Evolutionary conservation across 2,113 vertebrate species (phyloP).

Genomic region (Nerophis lumbriciformis): DNA sequence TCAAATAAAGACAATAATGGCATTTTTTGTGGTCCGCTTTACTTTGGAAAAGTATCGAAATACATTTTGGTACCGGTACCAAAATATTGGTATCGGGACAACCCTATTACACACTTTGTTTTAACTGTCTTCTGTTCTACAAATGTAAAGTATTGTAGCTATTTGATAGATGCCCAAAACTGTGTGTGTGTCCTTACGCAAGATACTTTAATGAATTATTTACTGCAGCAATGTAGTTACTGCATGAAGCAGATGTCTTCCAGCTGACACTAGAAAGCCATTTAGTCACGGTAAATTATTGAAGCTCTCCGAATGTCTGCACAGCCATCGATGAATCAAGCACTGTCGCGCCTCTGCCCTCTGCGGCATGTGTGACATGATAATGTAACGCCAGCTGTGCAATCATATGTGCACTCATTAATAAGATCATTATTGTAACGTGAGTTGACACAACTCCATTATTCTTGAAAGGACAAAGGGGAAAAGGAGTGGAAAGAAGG

Average conservation of each 20-base stretch:
- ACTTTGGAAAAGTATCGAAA: no score
- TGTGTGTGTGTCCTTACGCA: background rate
- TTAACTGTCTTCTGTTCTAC: constrained; percentile 9
- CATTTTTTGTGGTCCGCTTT: no score
- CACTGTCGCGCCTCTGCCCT: constrained; percentile 44
- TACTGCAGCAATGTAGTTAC: background rate
- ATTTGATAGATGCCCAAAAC: constrained; percentile 12
- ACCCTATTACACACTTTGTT: constrained; percentile 17
- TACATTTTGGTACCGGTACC: no score
- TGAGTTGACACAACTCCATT: constrained; percentile 12
- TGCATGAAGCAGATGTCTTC: constrained; percentile 14
- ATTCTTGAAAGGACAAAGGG: constrained; percentile 17
- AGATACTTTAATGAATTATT: background rate
- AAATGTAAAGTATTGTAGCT: constrained; percentile 13
- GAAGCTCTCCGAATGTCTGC: constrained; percentile 25
- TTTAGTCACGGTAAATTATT: constrained; percentile 43
- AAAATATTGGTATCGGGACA: no score
- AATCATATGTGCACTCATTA: constrained; percentile 51
- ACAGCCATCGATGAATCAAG: constrained; percentile 39
- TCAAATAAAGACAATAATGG: no score
- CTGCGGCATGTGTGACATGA: constrained; percentile 59
- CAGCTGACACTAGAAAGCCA: constrained; percentile 17
- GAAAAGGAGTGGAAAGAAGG: background rate
- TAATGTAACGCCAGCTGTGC: constrained; percentile 49
- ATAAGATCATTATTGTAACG: constrained; percentile 34